Percentiles rank a stretch among this genome's conserved stretches.
Conservation (phyloP, 2,797 vertebrate genomes). For the Tachyglossus aculeatus region DNA sequence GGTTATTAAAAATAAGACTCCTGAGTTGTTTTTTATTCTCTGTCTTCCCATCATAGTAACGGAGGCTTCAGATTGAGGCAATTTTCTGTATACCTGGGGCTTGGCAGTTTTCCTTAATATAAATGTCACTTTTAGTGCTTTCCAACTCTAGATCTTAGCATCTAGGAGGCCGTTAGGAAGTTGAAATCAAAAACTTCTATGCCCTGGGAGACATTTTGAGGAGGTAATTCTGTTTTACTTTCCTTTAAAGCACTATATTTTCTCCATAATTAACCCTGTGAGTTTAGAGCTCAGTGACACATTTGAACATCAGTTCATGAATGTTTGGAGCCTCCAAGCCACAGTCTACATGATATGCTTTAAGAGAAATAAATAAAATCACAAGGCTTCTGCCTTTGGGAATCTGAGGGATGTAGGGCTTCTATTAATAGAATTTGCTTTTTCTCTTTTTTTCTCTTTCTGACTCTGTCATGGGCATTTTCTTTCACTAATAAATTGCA, state of each 20-base stretch:
- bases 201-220: constrained; percentile 20
- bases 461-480: not conserved
- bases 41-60: not conserved
- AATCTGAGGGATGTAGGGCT: not conserved
- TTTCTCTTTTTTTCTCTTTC: not conserved
- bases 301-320: not conserved
- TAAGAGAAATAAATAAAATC: constrained; percentile 1
- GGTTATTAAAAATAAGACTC: not conserved
- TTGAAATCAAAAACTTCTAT: constrained; percentile 16
- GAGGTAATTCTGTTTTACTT: constrained; percentile 35
- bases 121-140: constrained; percentile 24
- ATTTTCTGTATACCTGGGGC: not conserved
- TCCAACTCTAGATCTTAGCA: constrained; percentile 22
- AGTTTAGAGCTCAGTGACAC: not conserved
- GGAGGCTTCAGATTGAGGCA: not conserved
- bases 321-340: not conserved
- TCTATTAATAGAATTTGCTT: not conserved
- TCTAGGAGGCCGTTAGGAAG: constrained; percentile 17
- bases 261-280: constrained; percentile 20
- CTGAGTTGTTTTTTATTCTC: not conserved
- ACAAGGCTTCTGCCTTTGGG: not conserved
- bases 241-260: constrained; percentile 29
- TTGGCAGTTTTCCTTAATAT: constrained; percentile 29
- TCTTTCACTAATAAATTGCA: not conserved
- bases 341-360: not conserved